A percentile compares a stretch with the other conserved stretches of the same genome.
phyloP scores from a whole-genome alignment of 2,888 invertebrate genomes.

The Eumacrocentrus americanus region DNA sequence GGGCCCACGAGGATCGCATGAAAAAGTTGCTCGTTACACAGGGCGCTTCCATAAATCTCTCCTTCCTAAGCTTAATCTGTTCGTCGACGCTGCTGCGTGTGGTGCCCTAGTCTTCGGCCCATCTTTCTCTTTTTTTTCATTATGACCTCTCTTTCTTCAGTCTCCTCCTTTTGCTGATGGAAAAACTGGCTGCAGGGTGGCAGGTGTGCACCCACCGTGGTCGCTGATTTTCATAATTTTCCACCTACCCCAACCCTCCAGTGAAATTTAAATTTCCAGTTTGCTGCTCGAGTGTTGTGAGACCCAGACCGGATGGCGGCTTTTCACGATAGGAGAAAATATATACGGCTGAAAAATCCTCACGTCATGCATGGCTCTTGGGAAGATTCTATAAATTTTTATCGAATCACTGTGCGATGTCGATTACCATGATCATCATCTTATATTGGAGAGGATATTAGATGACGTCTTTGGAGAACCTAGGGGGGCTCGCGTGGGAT shows the following conservation, averaged over 20 bases:
- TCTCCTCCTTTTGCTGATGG: neutral
- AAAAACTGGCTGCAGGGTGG: conserved; percentile 42
- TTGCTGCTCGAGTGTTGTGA: neutral
- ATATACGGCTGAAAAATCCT: neutral
- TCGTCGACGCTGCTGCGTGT: conserved; percentile 40
- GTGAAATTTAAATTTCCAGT: conserved; percentile 35
- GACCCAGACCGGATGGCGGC: neutral
- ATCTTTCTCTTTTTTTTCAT: neutral
- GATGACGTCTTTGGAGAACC: neutral
- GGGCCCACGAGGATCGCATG: conserved; percentile 45
- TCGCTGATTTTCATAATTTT: conserved; percentile 53
- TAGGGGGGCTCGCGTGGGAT: conserved; percentile 1
- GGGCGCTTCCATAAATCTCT: conserved; percentile 55
- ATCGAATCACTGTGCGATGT: neutral
- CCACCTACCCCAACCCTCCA: conserved; percentile 31
- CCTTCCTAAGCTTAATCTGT: conserved; percentile 57
- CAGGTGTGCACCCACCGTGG: conserved; percentile 44
- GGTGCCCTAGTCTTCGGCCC: conserved; percentile 6
- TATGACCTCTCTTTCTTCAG: conserved; percentile 11
- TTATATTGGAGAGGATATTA: neutral
- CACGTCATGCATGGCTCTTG: neutral
- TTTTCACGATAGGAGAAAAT: neutral
- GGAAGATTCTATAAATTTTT: neutral
- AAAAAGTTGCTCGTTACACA: conserved; percentile 56
- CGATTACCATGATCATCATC: neutral